Base-by-base conservation (phyloP, 2,113 vertebrate genomes). In the Gambusia affinis region DNA sequence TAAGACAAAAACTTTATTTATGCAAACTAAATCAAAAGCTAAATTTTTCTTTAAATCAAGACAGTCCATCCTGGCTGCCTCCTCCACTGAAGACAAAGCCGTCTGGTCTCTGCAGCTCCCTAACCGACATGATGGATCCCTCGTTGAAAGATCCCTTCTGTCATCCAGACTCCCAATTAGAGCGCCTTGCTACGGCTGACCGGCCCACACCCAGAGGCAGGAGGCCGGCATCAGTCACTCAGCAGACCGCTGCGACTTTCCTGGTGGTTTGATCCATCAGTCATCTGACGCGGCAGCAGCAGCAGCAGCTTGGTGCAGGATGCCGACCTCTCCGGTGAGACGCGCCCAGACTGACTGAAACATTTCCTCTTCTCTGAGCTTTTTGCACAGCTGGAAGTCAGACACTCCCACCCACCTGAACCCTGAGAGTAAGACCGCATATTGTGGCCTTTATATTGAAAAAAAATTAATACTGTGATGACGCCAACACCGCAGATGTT, bases 111-210 rank as follows among this genome's bases (percentile, higher is more conserved):
- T 1, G 61, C 14, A 30, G 71, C 75, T 83, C 75, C 65, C 69
- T 64, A 77, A 64, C 37, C 42, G 67, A 84, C 84, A 72, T 84
- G 86, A 85, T 88, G 70, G 75, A 88, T 84, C 66, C 60, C 10
- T 70, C 61, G 75, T 60, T 77, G 65, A 76, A 74, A 70, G 75
- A 72, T 82, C 79, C 82, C 73, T 73, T 80, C 83, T 88, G 88
- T 85, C 88, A 82, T 85, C 87, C 77, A 78, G 90, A 86, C 51
- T 78, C 73, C 75, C 83, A 90, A 86, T 90, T 87, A 90, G 78
- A 19, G 68, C 22, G 12, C 67, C 76, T 70, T 57, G 85, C 73
- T 57, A 81, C 1, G 73, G 76, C 76, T 76, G 79, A 69, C 70
- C 79, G 39, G 76, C 72, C 83, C 17, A 81, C 69, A 62, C 81